Percentiles rank a stretch among this genome's conserved stretches.
Evolutionary conservation across 2,797 vertebrate species (phyloP).

Genomic region (Ispidina picta): DNA sequence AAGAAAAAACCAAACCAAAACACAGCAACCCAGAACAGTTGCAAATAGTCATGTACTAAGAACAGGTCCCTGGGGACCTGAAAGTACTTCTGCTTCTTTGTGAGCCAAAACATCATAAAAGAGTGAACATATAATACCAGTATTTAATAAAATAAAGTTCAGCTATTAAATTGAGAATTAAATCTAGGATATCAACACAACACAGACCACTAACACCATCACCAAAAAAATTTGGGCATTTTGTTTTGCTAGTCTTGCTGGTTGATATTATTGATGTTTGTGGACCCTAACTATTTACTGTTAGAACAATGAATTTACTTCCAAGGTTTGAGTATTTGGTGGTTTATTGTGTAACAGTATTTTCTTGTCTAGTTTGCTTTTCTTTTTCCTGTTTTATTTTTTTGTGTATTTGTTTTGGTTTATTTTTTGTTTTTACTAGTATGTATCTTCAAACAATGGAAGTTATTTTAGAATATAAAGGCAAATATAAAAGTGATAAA

Average conservation of each 20-base stretch:
- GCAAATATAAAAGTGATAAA: neutral
- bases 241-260: neutral
- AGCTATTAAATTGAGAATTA: neutral
- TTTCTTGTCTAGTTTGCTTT: neutral
- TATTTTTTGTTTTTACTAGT: neutral
- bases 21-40: neutral
- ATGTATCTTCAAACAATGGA: neutral
- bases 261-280: neutral
- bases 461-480: neutral
- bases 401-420: neutral
- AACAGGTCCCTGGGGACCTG: neutral
- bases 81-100: neutral
- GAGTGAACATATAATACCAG: neutral
- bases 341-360: neutral
- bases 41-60: neutral
- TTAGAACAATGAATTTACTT: neutral
- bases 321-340: neutral
- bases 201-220: neutral
- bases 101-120: conserved; percentile 26
- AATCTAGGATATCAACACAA: neutral
- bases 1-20: neutral
- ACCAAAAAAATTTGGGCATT: neutral
- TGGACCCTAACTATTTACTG: neutral
- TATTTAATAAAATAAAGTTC: conserved; percentile 37
- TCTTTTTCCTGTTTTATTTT: neutral